Evolutionary conservation across 2,888 invertebrate genomes (phyloP).

Genomic region (Imbricaverruca yamaguchii): DNA sequence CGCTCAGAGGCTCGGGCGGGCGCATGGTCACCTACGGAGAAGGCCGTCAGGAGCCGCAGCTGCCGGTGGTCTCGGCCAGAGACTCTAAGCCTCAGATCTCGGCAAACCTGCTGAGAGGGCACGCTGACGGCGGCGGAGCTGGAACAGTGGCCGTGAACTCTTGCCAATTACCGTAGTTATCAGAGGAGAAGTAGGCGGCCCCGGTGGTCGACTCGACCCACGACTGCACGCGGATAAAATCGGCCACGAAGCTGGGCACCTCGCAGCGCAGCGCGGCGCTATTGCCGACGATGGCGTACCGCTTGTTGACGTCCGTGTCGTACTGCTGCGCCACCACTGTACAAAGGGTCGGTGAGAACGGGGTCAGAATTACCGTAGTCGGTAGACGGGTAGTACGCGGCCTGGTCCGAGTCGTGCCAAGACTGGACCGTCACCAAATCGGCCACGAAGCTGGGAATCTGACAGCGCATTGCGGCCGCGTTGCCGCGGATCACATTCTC

Average conservation of each 20-base stretch:
- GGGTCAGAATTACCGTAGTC: not conserved
- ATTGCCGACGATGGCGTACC: conserved; percentile 82
- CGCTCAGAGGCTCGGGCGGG: too few species aligned
- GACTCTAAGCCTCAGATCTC: not conserved
- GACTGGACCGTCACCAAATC: conserved; percentile 74
- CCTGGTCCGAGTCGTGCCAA: conserved; percentile 72
- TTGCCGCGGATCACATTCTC: conserved; percentile 35
- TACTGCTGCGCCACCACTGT: conserved; percentile 32
- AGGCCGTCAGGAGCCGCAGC: too few species aligned
- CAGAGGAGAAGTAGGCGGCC: conserved; percentile 25
- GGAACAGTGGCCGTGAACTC: too few species aligned
- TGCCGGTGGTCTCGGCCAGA: too few species aligned
- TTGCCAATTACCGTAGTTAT: conserved; percentile 27
- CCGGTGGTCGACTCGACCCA: conserved; percentile 56
- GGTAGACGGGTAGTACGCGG: not conserved
- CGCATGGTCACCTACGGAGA: too few species aligned
- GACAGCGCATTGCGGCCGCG: conserved; percentile 34
- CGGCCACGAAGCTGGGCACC: conserved; percentile 86
- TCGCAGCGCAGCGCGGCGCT: conserved; percentile 87
- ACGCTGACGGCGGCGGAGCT: not conserved
- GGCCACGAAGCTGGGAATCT: conserved; percentile 58
- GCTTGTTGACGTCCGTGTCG: conserved; percentile 40
- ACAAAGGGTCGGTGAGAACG: not conserved
- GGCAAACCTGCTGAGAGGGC: not conserved
- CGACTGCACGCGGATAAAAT: conserved; percentile 75